A percentile compares a stretch with the other conserved stretches of the same genome.
These are phyloP conservation scores for Eristalis arbustorum DNA, from an alignment of 2,888 invertebrate genomes.

Conservation along the genomic window DNA sequence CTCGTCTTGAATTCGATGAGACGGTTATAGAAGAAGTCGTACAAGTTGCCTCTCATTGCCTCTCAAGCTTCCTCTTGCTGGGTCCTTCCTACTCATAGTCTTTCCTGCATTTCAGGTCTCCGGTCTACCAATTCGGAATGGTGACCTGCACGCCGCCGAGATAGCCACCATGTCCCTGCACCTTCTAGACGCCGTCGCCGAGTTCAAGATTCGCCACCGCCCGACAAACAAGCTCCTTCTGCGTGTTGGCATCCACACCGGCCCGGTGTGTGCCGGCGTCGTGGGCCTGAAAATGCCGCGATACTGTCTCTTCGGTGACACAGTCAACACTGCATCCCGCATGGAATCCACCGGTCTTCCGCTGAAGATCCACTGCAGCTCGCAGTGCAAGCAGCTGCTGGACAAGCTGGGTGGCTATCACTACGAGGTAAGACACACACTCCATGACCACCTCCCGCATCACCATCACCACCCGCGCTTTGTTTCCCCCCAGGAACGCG, in stretches of 20 bases:
- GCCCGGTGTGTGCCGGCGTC: conserved; percentile 95
- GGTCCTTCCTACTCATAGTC: background rate
- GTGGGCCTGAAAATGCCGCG: conserved; percentile 96
- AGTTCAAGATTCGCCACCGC: conserved; percentile 93
- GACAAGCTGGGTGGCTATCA: conserved; percentile 88
- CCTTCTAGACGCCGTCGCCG: conserved; percentile 89
- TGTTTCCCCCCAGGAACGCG: conserved; percentile 84
- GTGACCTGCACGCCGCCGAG: conserved; percentile 94
- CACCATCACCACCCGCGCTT: too few species aligned
- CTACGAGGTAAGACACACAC: conserved; percentile 73
- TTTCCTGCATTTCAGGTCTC: conserved; percentile 84
- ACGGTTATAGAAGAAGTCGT: too few species aligned
- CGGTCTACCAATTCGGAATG: conserved; percentile 93
- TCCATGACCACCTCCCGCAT: too few species aligned
- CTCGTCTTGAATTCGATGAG: too few species aligned
- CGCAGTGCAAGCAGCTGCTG: conserved; percentile 85
- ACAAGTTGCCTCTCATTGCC: too few species aligned
- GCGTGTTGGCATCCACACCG: conserved; percentile 95
- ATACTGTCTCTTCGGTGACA: conserved; percentile 95
- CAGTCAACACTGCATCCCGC: conserved; percentile 93
- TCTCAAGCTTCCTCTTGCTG: too few species aligned
- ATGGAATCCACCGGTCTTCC: conserved; percentile 94
- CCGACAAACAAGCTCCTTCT: conserved; percentile 91
- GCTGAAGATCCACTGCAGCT: conserved; percentile 91
- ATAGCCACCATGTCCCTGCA: conserved; percentile 96